Conservation (phyloP, 2,888 invertebrate species). For the Scotopteryx bipunctaria region DNA sequence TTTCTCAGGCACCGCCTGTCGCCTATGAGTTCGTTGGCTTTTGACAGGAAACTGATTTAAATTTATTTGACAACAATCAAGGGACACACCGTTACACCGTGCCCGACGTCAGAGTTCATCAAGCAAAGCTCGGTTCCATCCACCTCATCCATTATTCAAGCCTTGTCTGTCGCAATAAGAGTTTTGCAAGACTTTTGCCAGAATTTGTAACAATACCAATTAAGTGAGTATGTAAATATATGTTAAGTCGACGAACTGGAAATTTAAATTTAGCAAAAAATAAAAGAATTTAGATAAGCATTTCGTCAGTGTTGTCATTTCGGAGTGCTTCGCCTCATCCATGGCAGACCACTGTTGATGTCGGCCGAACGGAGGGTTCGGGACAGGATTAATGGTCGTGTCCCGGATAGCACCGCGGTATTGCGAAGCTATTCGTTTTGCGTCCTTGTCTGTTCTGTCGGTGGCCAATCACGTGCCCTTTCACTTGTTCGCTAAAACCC, state of each 20-base stretch:
- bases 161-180: background rate
- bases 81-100: slow-evolving; percentile 11
- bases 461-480: too few species aligned
- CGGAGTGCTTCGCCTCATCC: too few species aligned
- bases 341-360: too few species aligned
- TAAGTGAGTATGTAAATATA: slow-evolving; percentile 8
- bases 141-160: slow-evolving; percentile 20
- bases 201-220: slow-evolving; percentile 17
- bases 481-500: too few species aligned
- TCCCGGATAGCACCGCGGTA: too few species aligned
- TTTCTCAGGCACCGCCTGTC: background rate
- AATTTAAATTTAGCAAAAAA: background rate
- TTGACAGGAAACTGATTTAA: slow-evolving; percentile 1
- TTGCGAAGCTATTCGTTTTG: too few species aligned
- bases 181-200: background rate
- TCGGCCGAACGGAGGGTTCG: too few species aligned
- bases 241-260: slow-evolving; percentile 9
- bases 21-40: slow-evolving; percentile 1
- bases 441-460: too few species aligned
- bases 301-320: background rate
- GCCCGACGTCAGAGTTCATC: slow-evolving; percentile 15
- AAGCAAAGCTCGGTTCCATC: background rate
- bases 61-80: slow-evolving; percentile 7
- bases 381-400: too few species aligned
- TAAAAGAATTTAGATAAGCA: background rate